Base-by-base conservation (phyloP, 2,113 vertebrate genomes). In the Phoenicopterus ruber region DNA sequence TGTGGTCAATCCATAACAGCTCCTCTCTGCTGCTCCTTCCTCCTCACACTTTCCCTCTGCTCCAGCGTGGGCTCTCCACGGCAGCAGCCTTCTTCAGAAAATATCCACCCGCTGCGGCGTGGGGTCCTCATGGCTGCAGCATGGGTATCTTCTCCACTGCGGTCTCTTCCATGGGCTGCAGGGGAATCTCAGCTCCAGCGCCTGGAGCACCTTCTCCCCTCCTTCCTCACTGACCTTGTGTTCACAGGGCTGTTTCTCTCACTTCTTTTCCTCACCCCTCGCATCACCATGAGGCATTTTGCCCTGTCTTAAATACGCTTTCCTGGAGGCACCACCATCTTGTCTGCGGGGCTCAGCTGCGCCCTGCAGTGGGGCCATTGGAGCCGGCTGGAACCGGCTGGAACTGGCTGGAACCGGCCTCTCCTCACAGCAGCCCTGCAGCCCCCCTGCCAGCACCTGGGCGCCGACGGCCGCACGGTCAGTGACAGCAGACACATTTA, bases 401-500 rank as follows among this genome's bases (percentile, higher is more conserved):
- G 57, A 55, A 17, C 44, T 0, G 0, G 12, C 16, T 40, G 38
- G 57, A 66, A 46, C 32, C 1, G 7, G 7, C 24, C 13, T 62
- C 24, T 20, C 46, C 47, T 62, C 29, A 31, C 32, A 62, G 61
- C 14, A 16, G 26, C 22, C 40, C 36, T 17, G 61, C 44, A 50
- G 52, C 13, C 31, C 14, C 11, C 42, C 12, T 42, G 42, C 14
- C 16, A 13, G 13, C 1, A 2, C 58, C 7, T 2, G 4, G 32
- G 28, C 28, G 19, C 26, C 2, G 2, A 3, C 9, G 6, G 20
- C n/a, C 1, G 2, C 34, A 8, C 1, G 0, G 14, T 10, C 26
- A 17, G 20, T 9, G 29, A 3, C 46, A 9, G 47, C 34, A 66
- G 28, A 72, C 9, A 12, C 6, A 3, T 67, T 76, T 42, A 62